phyloP scores from a whole-genome alignment of 2,113 vertebrate species.

The Columbina picui region DNA sequence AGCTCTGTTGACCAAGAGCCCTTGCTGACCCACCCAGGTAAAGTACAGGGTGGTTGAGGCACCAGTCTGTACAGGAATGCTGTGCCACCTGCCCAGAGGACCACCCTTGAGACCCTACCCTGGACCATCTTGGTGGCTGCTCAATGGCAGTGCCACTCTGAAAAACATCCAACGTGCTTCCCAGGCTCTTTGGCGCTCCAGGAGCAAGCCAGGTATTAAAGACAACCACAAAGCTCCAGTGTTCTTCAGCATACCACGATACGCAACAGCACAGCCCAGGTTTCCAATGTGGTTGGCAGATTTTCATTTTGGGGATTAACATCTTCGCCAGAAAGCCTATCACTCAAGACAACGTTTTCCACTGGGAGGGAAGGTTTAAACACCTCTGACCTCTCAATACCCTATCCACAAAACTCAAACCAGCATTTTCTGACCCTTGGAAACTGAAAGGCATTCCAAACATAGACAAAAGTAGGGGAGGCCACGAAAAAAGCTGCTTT shows the following conservation, averaged over 20 bases:
- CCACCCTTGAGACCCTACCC: rapidly evolving
- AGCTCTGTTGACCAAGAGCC: not conserved
- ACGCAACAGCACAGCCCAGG: rapidly evolving
- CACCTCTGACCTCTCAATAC: not conserved
- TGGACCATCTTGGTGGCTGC: not conserved
- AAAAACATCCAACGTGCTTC: not conserved
- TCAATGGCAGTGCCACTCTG: not conserved
- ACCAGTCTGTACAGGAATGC: rapidly evolving
- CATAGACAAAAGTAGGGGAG: not conserved
- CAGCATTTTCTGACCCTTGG: not conserved
- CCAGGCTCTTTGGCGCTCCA: not conserved
- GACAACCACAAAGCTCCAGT: not conserved
- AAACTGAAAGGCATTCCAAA: not conserved
- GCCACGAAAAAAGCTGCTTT: not conserved
- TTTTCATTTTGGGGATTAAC: not conserved
- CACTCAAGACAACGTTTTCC: not conserved
- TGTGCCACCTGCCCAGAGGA: not conserved
- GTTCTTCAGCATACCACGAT: not conserved
- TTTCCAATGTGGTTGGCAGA: not conserved
- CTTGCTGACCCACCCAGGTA: not conserved
- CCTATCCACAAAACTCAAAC: not conserved
- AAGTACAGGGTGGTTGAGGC: not conserved
- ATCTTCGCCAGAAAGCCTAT: not conserved
- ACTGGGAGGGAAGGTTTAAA: not conserved
- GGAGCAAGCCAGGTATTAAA: not conserved